Conservation (phyloP, 2,888 invertebrate species). For the Maniola hyperantus region DNA sequence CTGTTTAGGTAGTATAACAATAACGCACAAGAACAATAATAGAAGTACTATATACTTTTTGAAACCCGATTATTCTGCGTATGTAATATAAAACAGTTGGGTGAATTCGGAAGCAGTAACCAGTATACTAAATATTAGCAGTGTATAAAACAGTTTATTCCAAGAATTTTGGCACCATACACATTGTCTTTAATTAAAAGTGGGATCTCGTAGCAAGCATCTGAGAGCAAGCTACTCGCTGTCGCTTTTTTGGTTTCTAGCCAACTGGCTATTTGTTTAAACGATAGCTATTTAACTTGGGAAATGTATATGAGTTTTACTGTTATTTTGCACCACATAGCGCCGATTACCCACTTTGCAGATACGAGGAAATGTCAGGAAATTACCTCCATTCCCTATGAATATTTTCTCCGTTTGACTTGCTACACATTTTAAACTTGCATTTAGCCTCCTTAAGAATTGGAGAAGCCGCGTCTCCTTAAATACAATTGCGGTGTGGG, state of each 20-base stretch:
- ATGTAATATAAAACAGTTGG: neutral
- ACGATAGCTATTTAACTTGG: slow-evolving; percentile 51
- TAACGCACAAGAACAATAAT: too few relatives aligned
- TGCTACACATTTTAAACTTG: too few relatives aligned
- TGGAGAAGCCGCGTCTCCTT: too few relatives aligned
- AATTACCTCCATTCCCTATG: neutral
- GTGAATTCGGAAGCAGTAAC: neutral
- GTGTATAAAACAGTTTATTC: slow-evolving; percentile 30
- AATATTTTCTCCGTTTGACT: neutral
- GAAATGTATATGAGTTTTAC: slow-evolving; percentile 26
- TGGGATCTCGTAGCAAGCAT: slow-evolving; percentile 62
- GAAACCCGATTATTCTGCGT: too few relatives aligned
- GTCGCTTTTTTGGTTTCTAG: slow-evolving; percentile 66
- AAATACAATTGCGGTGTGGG: too few relatives aligned
- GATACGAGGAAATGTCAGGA: slow-evolving; percentile 11
- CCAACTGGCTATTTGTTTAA: slow-evolving; percentile 68
- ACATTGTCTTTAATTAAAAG: slow-evolving; percentile 67
- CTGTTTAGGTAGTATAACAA: too few relatives aligned
- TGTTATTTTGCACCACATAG: slow-evolving; percentile 21
- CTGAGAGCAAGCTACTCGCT: slow-evolving; percentile 42
- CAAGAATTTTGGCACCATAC: slow-evolving; percentile 49
- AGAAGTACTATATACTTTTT: too few relatives aligned
- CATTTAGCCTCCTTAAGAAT: too few relatives aligned
- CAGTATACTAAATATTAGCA: slow-evolving; percentile 9
- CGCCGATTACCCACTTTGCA: slow-evolving; percentile 7